A percentile compares a stretch with the other conserved stretches of the same genome.
Conservation (phyloP, 1,140 invertebrate genomes). For the Ectropis grisescens region DNA sequence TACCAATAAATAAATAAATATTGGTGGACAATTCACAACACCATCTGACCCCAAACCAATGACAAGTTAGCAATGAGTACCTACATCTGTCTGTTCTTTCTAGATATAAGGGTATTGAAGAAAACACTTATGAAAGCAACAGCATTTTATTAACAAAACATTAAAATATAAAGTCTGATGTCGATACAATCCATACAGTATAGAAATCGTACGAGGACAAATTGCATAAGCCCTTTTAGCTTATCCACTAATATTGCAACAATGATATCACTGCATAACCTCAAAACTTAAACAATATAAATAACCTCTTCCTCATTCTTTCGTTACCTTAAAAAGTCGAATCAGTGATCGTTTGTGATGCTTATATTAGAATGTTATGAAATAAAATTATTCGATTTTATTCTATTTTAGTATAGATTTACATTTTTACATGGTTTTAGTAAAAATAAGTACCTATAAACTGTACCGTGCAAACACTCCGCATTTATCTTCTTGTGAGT, state of each 20-base stretch:
- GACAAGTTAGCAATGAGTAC: too few relatives aligned
- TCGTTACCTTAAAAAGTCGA: constrained; percentile 5
- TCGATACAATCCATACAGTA: too few relatives aligned
- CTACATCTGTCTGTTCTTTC: too few relatives aligned
- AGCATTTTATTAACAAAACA: constrained; percentile 49
- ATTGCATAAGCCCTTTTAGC: constrained; percentile 30
- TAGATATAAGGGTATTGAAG: too few relatives aligned
- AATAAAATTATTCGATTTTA: too few relatives aligned
- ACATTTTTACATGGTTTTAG: constrained; percentile 22
- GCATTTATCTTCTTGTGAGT: constrained; percentile 7
- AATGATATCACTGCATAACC: constrained; percentile 51
- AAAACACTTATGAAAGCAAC: constrained; percentile 37
- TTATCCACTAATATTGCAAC: constrained; percentile 63
- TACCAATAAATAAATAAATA: too few relatives aligned
- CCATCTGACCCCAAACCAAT: too few relatives aligned
- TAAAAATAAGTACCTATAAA: constrained; percentile 18
- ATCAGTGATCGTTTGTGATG: too few relatives aligned
- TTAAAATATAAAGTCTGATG: constrained; percentile 22
- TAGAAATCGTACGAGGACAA: too few relatives aligned
- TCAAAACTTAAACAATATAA: constrained; percentile 9
- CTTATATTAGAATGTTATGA: too few relatives aligned
- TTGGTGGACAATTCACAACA: too few relatives aligned
- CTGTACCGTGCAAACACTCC: neutral
- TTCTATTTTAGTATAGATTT: constrained; percentile 15
- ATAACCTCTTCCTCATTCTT: constrained; percentile 23